Conservation (phyloP, 2,888 invertebrate species). For the Harpalus rubripes region DNA sequence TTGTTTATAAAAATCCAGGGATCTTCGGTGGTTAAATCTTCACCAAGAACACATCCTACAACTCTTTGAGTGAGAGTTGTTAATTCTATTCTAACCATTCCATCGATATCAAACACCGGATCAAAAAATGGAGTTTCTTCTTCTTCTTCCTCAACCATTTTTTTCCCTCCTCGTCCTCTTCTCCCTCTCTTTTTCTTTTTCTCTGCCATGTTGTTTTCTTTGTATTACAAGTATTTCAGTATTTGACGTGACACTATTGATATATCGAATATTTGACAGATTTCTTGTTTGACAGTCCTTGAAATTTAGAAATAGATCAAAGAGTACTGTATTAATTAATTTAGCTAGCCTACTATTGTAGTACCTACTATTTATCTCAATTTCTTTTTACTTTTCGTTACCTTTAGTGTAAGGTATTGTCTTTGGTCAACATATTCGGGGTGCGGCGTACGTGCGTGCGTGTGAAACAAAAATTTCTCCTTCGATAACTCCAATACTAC, state of each 20-base stretch:
- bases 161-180: not conserved
- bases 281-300: too few relatives aligned
- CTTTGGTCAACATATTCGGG: too few relatives aligned
- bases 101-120: slow-evolving; percentile 78
- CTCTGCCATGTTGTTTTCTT: not conserved
- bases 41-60: slow-evolving; percentile 83
- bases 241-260: not conserved
- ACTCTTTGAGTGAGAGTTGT: slow-evolving; percentile 82
- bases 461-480: too few relatives aligned
- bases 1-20: slow-evolving; percentile 86
- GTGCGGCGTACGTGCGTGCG: too few relatives aligned
- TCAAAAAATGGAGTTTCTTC: not conserved
- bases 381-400: too few relatives aligned
- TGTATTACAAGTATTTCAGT: not conserved
- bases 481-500: too few relatives aligned
- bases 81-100: slow-evolving; percentile 79
- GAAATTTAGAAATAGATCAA: too few relatives aligned
- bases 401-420: too few relatives aligned
- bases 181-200: not conserved
- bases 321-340: too few relatives aligned
- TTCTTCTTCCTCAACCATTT: not conserved
- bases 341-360: too few relatives aligned
- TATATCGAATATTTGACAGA: not conserved
- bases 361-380: too few relatives aligned
- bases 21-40: slow-evolving; percentile 85